These are phyloP conservation scores for Biston stratarius DNA, from an alignment of 2,888 invertebrate genomes.

Conservation along the genomic window DNA sequence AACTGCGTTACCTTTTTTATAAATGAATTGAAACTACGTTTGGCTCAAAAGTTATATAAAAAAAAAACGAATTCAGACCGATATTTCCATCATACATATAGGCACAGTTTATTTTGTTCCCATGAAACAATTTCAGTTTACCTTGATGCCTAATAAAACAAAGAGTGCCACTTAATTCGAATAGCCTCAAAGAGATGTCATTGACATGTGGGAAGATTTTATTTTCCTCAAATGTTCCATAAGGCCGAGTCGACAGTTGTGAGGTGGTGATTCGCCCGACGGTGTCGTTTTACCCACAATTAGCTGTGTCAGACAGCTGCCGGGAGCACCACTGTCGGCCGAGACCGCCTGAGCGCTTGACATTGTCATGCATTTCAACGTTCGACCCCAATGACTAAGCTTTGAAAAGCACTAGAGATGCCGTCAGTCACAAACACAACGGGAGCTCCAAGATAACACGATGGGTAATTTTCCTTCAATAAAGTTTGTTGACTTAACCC, in stretches of 20 bases:
- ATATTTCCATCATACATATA: too few relatives aligned
- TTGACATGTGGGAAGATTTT: conserved; percentile 57
- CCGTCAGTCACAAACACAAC: conserved; percentile 12
- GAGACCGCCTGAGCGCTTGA: conserved; percentile 23
- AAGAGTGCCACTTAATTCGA: conserved; percentile 31
- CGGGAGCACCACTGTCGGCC: conserved; percentile 44
- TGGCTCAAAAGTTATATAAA: too few relatives aligned
- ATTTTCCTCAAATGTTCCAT: conserved; percentile 57
- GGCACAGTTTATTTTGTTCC: not conserved
- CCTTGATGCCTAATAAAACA: conserved; percentile 38
- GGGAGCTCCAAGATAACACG: conserved; percentile 13
- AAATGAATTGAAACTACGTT: too few relatives aligned
- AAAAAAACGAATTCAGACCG: too few relatives aligned
- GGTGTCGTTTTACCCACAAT: conserved; percentile 72
- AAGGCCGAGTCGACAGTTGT: conserved; percentile 56
- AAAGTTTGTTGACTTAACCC: conserved; percentile 31
- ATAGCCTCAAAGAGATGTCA: conserved; percentile 52
- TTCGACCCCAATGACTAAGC: conserved; percentile 26
- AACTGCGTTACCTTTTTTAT: too few relatives aligned
- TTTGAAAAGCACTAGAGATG: conserved; percentile 5
- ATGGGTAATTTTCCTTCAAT: conserved; percentile 44
- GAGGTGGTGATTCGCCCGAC: conserved; percentile 61
- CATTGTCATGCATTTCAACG: conserved; percentile 37
- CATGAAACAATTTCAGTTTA: conserved; percentile 33
- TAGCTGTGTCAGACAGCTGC: conserved; percentile 72